Conservation (phyloP, 2,113 vertebrate species). For the Holacanthus passer region DNA sequence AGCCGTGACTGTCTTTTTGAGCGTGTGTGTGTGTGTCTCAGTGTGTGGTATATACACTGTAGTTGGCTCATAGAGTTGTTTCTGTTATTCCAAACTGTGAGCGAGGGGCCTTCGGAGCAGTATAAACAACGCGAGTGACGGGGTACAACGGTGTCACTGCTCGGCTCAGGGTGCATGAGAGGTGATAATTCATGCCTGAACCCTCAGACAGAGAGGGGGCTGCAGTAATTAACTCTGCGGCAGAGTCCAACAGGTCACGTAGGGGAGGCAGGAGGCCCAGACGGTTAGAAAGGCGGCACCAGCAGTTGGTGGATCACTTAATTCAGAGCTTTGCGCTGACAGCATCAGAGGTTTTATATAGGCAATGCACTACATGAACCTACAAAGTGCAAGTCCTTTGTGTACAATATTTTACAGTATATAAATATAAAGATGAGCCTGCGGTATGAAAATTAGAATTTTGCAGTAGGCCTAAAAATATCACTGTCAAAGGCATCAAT, state of each 20-base stretch:
- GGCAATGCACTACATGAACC: conserved; percentile 23
- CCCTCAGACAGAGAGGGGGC: conserved; percentile 59
- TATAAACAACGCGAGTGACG: conserved; percentile 42
- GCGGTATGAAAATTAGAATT: too few relatives aligned
- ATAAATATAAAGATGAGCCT: too few relatives aligned
- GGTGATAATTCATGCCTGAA: conserved; percentile 75
- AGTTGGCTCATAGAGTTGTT: conserved; percentile 28
- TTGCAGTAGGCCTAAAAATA: too few relatives aligned
- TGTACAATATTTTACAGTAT: not conserved
- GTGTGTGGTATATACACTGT: not conserved
- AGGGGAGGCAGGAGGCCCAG: conserved; percentile 34
- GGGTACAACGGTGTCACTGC: conserved; percentile 15
- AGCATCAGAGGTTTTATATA: conserved; percentile 66
- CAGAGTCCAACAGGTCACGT: conserved; percentile 58
- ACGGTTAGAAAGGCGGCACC: conserved; percentile 33
- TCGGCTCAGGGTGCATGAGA: conserved; percentile 42
- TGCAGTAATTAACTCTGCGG: conserved; percentile 64
- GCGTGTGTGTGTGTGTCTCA: not conserved
- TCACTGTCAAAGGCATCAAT: too few relatives aligned
- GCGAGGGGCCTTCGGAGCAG: conserved; percentile 6
- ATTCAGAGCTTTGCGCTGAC: conserved; percentile 68
- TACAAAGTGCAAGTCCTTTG: not conserved
- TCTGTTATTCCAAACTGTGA: conserved; percentile 40
- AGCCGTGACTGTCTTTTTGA: conserved; percentile 21
- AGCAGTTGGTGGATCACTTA: conserved; percentile 68